Evolutionary conservation across 2,888 invertebrate species (phyloP).

Genomic region (Ophraella communa): DNA sequence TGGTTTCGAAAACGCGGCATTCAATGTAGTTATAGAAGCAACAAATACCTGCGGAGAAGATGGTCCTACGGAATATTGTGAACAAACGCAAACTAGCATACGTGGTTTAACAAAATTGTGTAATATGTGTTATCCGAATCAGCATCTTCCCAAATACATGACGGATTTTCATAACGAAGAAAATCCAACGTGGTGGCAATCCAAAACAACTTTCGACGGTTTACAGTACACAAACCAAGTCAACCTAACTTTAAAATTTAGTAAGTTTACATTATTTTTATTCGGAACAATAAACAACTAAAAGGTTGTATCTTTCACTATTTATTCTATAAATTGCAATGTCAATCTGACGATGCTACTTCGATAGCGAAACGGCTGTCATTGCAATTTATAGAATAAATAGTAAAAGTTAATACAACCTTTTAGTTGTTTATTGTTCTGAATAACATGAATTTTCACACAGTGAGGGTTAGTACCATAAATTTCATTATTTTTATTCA

Average conservation of each 20-base stretch:
- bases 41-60: slow-evolving; percentile 95
- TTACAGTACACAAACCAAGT: slow-evolving; percentile 91
- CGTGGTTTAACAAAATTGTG: slow-evolving; percentile 76
- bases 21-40: slow-evolving; percentile 84
- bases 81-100: slow-evolving; percentile 81
- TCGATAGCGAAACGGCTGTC: no score
- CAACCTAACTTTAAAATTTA: slow-evolving; percentile 68
- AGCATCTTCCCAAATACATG: slow-evolving; percentile 77
- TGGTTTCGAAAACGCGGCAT: slow-evolving; percentile 96
- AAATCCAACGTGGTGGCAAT: slow-evolving; percentile 96
- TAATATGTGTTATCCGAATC: slow-evolving; percentile 74
- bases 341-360: no score
- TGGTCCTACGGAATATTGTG: slow-evolving; percentile 82
- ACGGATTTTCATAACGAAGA: slow-evolving; percentile 92
- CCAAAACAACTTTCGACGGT: slow-evolving; percentile 95
- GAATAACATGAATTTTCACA: no score
- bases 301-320: no score
- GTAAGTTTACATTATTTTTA: slow-evolving; percentile 37
- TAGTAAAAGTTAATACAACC: no score
- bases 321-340: no score
- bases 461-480: no score
- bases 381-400: no score
- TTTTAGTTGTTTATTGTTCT: no score
- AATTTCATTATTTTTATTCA: no score
- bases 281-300: no score